Percentiles rank a stretch among this genome's conserved stretches.
Conservation (phyloP, 2,113 vertebrate species). For the Alligator sinensis region DNA sequence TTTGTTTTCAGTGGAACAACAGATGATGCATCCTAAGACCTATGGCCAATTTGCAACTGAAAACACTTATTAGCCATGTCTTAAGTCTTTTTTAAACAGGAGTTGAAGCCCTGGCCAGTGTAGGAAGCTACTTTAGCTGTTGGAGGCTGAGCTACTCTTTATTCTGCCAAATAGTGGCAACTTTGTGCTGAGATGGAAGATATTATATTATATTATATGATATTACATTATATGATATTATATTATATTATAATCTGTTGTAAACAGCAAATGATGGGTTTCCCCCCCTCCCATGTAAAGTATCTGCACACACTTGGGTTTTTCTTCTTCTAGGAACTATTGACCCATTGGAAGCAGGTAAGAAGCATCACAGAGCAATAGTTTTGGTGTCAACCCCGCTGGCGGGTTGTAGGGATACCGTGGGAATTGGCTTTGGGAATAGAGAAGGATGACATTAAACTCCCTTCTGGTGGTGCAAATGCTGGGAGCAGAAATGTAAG, state of each 20-base stretch:
- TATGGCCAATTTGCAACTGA: neutral
- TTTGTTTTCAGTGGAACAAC: neutral
- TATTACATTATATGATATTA: too few species aligned
- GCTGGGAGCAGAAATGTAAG: neutral
- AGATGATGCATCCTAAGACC: neutral
- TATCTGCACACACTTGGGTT: neutral
- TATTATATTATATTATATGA: too few species aligned
- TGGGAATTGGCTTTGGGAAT: neutral
- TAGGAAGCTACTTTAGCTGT: neutral
- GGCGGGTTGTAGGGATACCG: neutral
- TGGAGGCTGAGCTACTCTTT: neutral
- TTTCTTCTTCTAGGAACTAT: neutral
- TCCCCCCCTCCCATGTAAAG: neutral
- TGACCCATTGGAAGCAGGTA: neutral
- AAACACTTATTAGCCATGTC: neutral
- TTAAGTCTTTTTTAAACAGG: neutral
- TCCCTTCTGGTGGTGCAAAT: neutral
- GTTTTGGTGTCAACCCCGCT: neutral
- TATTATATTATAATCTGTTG: too few species aligned
- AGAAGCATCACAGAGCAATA: neutral
- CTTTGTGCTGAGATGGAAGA: neutral
- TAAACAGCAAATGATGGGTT: too few species aligned
- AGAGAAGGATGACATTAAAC: neutral
- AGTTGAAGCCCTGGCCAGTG: neutral
- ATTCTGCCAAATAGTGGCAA: neutral